Evolutionary conservation across 2,113 vertebrate genomes (phyloP), one percentile per base, ranked within the genome.

Genomic region (Tychaedon coryphoeus): DNA sequence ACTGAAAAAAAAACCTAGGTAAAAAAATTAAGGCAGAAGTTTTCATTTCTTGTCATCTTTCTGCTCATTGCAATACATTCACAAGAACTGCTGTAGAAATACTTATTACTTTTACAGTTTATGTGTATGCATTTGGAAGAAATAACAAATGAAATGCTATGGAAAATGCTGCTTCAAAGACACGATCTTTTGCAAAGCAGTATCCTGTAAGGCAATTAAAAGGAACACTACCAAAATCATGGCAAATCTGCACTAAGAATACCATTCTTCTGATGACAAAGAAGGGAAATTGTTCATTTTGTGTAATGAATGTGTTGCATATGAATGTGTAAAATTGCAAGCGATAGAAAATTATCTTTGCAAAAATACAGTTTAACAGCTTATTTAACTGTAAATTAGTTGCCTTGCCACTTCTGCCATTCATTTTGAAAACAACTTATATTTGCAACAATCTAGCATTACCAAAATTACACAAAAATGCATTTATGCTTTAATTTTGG

Each of bases 111-210:
- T 73, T 91, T 66, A 25, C 80, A 66, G 70, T 85, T 86, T 61
- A 62, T 50, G 12, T 91, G 38, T n/a, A 47, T 29, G 51, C 36
- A 65, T 42, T 66, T 0, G 0, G 72, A 90, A 92, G 67, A 45
- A 88, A 71, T 81, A 94, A 86, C 62, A 94, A 90, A 82, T 36
- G 24, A 93, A 94, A 92, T 79, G 58, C 28, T 10, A 2, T 50
- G 62, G 64, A 73, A 92, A 93, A 92, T 70, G 19, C 26, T 53
- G 70, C 73, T 79, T 62, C 45, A 86, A 94, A 95, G 48, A 94
- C 10, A 71, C 0, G 4, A 71, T 79, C 18, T 79, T 87, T 71
- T 69, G 50, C 61, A 88, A 82, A 89, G 56, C 45, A 82, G 26
- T 48, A 60, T 48, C 61, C 57, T 43, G 29, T 25, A 43, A 85